Percentiles rank a stretch among this genome's conserved stretches.
Evolutionary conservation across 2,113 vertebrate species (phyloP).

Genomic region (Eublepharis macularius): DNA sequence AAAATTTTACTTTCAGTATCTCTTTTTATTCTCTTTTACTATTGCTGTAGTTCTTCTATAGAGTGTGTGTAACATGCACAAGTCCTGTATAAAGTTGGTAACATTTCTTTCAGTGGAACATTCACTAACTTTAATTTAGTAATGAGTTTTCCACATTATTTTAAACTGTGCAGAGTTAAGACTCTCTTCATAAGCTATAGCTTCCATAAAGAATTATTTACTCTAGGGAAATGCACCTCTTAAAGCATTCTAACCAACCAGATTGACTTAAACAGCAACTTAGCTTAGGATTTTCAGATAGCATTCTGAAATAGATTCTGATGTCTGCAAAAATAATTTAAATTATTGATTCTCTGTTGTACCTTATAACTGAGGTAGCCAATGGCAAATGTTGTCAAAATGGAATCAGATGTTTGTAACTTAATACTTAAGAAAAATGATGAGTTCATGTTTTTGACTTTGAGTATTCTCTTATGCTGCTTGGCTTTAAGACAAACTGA

Average conservation of each 20-base stretch:
- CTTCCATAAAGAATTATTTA: constrained; percentile 33
- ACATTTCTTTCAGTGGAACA: neutral
- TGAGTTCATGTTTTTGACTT: constrained; percentile 88
- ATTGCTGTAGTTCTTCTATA: neutral
- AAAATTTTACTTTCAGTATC: neutral
- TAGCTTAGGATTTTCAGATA: constrained; percentile 52
- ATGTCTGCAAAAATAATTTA: constrained; percentile 80
- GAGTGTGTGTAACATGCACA: neutral
- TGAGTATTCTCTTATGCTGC: constrained; percentile 77
- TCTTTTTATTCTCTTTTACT: neutral
- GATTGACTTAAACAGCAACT: constrained; percentile 47
- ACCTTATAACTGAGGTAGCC: constrained; percentile 78
- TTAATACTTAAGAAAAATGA: constrained; percentile 96
- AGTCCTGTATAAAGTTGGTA: neutral
- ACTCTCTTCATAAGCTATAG: neutral
- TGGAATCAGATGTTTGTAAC: constrained; percentile 98
- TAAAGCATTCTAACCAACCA: neutral
- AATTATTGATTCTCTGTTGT: constrained; percentile 80
- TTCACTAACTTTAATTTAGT: neutral
- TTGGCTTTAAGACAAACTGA: constrained; percentile 82
- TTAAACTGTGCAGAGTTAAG: neutral
- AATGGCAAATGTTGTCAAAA: constrained; percentile 89
- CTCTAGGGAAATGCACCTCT: neutral
- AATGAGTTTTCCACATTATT: neutral
- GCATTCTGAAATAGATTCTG: constrained; percentile 70